phyloP scores from a whole-genome alignment of 2,113 vertebrate species.

The Puntigrus tetrazona region DNA sequence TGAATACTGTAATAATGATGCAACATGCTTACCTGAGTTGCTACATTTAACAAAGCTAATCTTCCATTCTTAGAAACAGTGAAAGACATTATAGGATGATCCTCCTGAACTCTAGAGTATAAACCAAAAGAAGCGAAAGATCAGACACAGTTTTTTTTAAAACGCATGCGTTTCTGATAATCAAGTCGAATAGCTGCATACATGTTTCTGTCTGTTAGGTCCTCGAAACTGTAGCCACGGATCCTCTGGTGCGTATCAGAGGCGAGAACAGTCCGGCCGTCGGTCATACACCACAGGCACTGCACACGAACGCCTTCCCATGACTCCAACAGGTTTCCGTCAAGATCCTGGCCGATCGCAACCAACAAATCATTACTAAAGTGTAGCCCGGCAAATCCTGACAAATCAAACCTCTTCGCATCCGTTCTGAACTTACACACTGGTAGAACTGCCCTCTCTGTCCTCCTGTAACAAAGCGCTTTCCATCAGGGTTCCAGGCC shows the following conservation, averaged over 20 bases:
- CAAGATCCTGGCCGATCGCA: conserved; percentile 83
- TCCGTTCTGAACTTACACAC: conserved; percentile 84
- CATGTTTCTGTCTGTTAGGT: conserved; percentile 99
- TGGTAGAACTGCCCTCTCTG: conserved; percentile 99
- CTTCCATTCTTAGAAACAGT: conserved; percentile 99
- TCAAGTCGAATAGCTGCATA: conserved; percentile 61
- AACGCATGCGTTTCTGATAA: not conserved
- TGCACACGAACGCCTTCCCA: conserved; percentile 99
- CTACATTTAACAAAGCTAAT: conserved; percentile 99
- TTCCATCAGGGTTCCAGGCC: conserved; percentile 98
- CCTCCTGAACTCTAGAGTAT: conserved; percentile 93
- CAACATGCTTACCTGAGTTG: conserved; percentile 91
- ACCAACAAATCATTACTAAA: not conserved
- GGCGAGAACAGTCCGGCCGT: conserved; percentile 94
- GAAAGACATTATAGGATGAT: conserved; percentile 99
- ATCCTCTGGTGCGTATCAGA: conserved; percentile 99
- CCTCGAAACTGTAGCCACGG: conserved; percentile 98
- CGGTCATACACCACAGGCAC: conserved; percentile 96
- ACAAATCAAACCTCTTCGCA: not conserved
- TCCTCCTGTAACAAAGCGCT: conserved; percentile 95
- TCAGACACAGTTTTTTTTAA: not conserved
- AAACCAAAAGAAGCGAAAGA: conserved; percentile 28
- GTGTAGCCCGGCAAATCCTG: not conserved
- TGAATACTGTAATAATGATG: not conserved
- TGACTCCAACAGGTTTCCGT: conserved; percentile 96